These are phyloP conservation scores for Pentamera pediparva DNA, from an alignment of 53 echinoderm and acorn worm species.

Conservation along the genomic window DNA sequence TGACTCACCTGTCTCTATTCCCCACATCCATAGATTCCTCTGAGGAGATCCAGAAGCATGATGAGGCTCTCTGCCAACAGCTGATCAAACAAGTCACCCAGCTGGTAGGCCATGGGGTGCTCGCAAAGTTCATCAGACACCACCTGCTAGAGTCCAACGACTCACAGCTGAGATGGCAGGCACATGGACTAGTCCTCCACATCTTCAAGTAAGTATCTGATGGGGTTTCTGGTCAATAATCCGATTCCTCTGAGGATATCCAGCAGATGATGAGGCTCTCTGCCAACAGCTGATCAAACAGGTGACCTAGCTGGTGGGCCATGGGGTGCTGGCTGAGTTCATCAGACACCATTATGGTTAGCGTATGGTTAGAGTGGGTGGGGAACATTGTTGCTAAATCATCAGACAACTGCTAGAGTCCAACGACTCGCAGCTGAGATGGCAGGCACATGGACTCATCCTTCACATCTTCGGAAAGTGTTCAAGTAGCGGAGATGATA, in stretches of 20 bases:
- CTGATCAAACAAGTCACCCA: conserved; percentile 89
- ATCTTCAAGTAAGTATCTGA: conserved; percentile 98
- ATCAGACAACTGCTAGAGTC: conserved; percentile 86
- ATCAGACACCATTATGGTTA: conserved; percentile 78
- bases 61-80: conserved; percentile 80
- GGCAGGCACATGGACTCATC: conserved; percentile 94
- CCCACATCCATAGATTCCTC: conserved; percentile 31
- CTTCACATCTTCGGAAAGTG: conserved; percentile 92
- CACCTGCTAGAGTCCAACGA: conserved; percentile 91
- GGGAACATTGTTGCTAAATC: too few relatives aligned
- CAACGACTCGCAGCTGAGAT: conserved; percentile 87
- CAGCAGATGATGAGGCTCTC: conserved; percentile 68
- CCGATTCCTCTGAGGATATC: conserved; percentile 24
- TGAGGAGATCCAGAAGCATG: conserved; percentile 45
- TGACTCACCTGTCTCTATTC: too few relatives aligned
- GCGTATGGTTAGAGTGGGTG: too few relatives aligned
- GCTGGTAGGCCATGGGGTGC: conserved; percentile 61
- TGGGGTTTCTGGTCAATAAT: too few relatives aligned
- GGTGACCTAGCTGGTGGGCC: conserved; percentile 70
- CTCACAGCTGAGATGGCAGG: conserved; percentile 94
- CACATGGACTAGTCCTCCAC: conserved; percentile 83
- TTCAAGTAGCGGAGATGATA: too few relatives aligned
- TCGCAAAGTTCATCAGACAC: conserved; percentile 74
- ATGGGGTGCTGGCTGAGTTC: conserved; percentile 70
- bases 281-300: conserved; percentile 89